These are phyloP conservation scores for Cenopis cana DNA, from an alignment of 2,888 invertebrate genomes.

Conservation along the genomic window DNA sequence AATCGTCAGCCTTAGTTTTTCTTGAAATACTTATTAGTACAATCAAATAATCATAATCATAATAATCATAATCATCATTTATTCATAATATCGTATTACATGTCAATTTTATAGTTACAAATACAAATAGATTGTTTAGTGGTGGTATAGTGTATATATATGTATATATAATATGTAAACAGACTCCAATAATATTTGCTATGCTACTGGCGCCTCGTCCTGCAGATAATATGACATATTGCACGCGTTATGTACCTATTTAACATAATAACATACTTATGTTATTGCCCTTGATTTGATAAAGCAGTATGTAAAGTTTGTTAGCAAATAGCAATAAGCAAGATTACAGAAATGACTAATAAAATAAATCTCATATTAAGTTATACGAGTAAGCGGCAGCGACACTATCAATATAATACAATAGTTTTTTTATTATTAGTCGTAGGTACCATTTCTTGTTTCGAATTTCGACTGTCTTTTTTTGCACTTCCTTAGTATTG, in stretches of 20 bases:
- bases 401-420: too few species aligned
- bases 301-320: background rate
- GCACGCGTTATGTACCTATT: constrained; percentile 22
- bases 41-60: too few species aligned
- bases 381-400: background rate
- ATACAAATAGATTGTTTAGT: constrained; percentile 26
- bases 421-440: background rate
- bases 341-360: background rate
- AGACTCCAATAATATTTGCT: constrained; percentile 22
- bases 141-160: constrained; percentile 1
- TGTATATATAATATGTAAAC: constrained; percentile 9
- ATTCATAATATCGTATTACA: too few species aligned
- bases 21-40: constrained; percentile 16
- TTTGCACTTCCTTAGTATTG: too few species aligned
- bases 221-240: constrained; percentile 8
- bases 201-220: constrained; percentile 31
- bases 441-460: too few species aligned
- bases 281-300: constrained; percentile 4
- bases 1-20: constrained; percentile 36
- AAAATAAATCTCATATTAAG: background rate
- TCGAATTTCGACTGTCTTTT: too few species aligned
- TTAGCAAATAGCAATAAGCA: background rate
- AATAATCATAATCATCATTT: too few species aligned
- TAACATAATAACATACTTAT: constrained; percentile 34
- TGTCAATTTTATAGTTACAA: too few species aligned